Base-by-base conservation (phyloP, 2,888 invertebrate genomes). In the Cepaea hortensis region DNA sequence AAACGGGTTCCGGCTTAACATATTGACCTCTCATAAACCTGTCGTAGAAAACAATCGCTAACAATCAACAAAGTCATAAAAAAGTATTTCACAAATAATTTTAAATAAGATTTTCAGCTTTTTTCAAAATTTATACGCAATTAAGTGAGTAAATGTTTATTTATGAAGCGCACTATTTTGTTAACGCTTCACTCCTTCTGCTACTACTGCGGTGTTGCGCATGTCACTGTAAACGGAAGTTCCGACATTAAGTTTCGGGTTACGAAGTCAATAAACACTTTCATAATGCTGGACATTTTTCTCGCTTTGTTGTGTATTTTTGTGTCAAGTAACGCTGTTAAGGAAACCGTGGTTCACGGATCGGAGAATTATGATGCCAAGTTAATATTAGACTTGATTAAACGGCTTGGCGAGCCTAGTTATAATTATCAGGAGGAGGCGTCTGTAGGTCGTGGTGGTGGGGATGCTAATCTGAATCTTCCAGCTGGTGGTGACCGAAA, bases 1-100 rank as follows among this genome's bases (percentile, higher is more conserved):
- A 85, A 90, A 90, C 48, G 88, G 88, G 84, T 88, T 89, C 80
- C 85, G 88, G 88, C 87, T 89, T 89, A 90, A 88, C 81, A 76
- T 79, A 35, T 61, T 35, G 3, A 13, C 18, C 62, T 15, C 23
- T 46, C 46, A 35, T 5, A 3, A 62, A 15, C 4, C 62, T 55
- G 11, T 55, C 55, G 11, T 55, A 55, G 11, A 55, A 55, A 9
- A 55, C 6, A 55, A 55, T 11, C 6, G 11, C 11, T 55, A 55
- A 9, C 11, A 9, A 18, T 18, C 13, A 68, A 20, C 18, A 68
- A 68, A 68, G 13, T 18, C 13, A 68, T 0, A n/a, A 77, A 9
- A 55, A 11, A 55, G 6, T 20, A 7, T 77, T 55, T 77, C 20
- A 13, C 4, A 55, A 46, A 79, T 3, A 13, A 62, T 77, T 5